phyloP scores from a whole-genome alignment of 2,888 invertebrate genomes.

The Lasioglossum vierecki region DNA sequence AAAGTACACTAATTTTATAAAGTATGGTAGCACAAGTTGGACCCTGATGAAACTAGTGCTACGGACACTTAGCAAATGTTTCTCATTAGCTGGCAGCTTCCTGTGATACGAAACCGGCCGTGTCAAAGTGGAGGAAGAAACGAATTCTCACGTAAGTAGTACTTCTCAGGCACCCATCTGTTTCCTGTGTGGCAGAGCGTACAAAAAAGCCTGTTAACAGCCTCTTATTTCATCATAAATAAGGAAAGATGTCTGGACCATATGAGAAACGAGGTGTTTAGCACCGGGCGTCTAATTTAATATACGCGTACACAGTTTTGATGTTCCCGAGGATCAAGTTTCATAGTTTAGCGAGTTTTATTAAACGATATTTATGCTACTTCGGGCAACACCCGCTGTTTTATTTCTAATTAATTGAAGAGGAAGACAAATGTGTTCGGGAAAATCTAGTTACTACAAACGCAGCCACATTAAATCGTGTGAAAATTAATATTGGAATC shows the following conservation, averaged over 20 bases:
- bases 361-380: neutral
- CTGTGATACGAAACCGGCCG: neutral
- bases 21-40: neutral
- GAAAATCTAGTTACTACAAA: neutral
- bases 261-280: neutral
- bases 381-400: neutral
- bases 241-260: conserved; percentile 3
- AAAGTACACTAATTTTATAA: neutral
- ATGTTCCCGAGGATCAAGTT: neutral
- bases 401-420: neutral
- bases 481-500: neutral
- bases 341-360: neutral
- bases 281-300: neutral
- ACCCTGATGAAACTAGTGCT: neutral
- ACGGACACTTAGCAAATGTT: conserved; percentile 7
- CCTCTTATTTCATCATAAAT: conserved; percentile 23
- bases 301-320: neutral
- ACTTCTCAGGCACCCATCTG: conserved; percentile 13
- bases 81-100: conserved; percentile 4
- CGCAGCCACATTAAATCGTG: neutral
- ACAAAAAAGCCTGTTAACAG: conserved; percentile 16
- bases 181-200: conserved; percentile 16
- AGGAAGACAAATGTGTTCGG: neutral
- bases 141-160: neutral
- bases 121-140: conserved; percentile 8